phyloP scores from a whole-genome alignment of 2,888 invertebrate species.

The Drosophila cracens region DNA sequence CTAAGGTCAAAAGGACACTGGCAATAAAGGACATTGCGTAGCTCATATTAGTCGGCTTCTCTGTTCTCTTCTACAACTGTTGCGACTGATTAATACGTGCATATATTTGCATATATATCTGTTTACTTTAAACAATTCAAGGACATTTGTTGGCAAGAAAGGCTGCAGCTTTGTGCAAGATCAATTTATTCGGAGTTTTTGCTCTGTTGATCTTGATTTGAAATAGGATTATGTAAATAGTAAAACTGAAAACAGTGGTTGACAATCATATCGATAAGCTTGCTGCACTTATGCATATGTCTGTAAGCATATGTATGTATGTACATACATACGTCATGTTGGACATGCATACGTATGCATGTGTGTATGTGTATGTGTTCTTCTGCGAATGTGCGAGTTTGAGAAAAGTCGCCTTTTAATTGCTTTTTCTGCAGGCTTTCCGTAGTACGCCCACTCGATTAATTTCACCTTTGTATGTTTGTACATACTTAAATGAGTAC shows the following conservation, averaged over 20 bases:
- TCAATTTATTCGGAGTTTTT: not conserved
- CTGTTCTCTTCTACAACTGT: conserved; percentile 10
- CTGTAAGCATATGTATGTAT: not conserved
- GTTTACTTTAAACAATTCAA: not conserved
- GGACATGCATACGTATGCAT: conserved; percentile 1
- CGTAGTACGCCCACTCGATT: conserved; percentile 47
- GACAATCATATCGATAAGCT: conserved; percentile 16
- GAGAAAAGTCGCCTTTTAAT: conserved; percentile 33
- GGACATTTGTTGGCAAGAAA: conserved; percentile 2
- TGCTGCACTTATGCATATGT: conserved; percentile 12
- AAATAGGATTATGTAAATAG: conserved; percentile 10
- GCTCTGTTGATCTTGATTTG: not conserved
- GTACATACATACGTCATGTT: conserved; percentile 10
- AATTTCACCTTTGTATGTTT: conserved; percentile 46
- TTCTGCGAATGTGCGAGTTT: not conserved
- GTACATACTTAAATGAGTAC: conserved; percentile 4
- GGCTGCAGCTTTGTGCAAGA: not conserved
- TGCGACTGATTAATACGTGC: not conserved
- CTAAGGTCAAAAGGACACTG: conserved; percentile 61
- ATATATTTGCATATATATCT: not conserved
- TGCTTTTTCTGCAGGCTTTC: conserved; percentile 48
- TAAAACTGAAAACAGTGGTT: conserved; percentile 4
- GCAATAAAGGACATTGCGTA: conserved; percentile 32
- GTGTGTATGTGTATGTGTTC: not conserved
- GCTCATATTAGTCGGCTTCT: not conserved